Evolutionary conservation across 1,140 invertebrate species (phyloP).

Genomic region (Phthorimaea operculella): DNA sequence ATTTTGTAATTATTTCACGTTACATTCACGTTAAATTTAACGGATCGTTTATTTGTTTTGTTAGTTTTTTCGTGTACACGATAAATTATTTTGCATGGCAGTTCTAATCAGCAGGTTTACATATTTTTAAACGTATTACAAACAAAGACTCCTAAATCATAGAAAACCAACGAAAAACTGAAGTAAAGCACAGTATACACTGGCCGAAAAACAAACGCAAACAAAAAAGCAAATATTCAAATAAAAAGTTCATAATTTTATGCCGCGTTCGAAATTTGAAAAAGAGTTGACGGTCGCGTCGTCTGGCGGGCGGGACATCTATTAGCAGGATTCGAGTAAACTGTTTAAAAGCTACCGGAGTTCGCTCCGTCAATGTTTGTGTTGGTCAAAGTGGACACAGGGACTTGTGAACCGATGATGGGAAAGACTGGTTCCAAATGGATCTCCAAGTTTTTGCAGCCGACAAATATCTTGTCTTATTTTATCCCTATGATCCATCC

Average conservation of each 20-base stretch:
- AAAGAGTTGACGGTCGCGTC: slow-evolving; percentile 15
- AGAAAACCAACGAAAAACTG: too few relatives aligned
- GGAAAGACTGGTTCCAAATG: neutral
- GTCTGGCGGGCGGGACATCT: slow-evolving; percentile 32
- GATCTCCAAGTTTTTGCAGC: neutral
- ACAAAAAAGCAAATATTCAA: too few relatives aligned
- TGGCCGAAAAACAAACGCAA: too few relatives aligned
- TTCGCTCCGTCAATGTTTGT: slow-evolving; percentile 54
- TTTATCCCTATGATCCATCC: neutral
- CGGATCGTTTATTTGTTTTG: slow-evolving; percentile 13
- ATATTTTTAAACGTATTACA: too few relatives aligned
- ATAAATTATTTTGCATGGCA: neutral
- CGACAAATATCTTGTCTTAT: neutral
- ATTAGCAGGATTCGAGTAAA: slow-evolving; percentile 49
- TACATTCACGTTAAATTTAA: neutral
- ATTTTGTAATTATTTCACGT: slow-evolving; percentile 12
- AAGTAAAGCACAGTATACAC: too few relatives aligned
- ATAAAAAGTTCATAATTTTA: slow-evolving; percentile 5
- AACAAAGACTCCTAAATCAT: too few relatives aligned
- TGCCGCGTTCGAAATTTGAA: slow-evolving; percentile 21
- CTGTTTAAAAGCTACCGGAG: slow-evolving; percentile 59
- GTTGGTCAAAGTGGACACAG: slow-evolving; percentile 7
- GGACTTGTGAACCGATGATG: slow-evolving; percentile 3
- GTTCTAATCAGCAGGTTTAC: too few relatives aligned
- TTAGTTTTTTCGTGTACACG: slow-evolving; percentile 16